Base-by-base conservation (phyloP, 2,113 vertebrate genomes). In the Lynx canadensis region DNA sequence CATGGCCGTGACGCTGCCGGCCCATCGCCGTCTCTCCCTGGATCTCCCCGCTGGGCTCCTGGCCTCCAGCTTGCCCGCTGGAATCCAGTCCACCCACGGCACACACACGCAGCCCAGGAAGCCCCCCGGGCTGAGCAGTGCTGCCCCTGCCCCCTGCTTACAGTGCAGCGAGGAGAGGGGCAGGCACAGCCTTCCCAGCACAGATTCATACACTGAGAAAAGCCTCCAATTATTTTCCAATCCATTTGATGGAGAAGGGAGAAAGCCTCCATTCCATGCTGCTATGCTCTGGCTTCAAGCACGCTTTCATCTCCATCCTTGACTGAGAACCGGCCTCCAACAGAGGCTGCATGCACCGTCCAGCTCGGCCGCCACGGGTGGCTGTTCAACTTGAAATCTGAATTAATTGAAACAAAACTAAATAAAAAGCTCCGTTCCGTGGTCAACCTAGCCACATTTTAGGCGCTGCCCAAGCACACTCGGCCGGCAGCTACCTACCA, bases 341-440 rank as follows among this genome's bases (percentile, higher is more conserved):
- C 5, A 4, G 48, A 52, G 10, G 10, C n/a, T 27, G 36, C 0
- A 2, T 57, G 19, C 0, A 7, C 18, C 0, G 3, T 3, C 55
- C 88, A 12, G 31, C 4, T 33, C 7, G 0, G 29, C 18, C 5
- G 3, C 57, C 38, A 14, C 60, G 3, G 6, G 10, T 11, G 23
- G 38, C 73, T 13, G 3, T 57, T 94, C 7, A 10, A 27, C 31
- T 14, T 27, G 8, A 41, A 94, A 52, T 45, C 11, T 21, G 15
- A 4, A 45, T 45, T 19, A 6, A 33, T 0, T 10, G 25, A 25
- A 89, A 60, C 13, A 12, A 45, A 89, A 76, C 31, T 18, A 33
- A 41, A 45, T 27, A 3, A 41, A 27, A 5, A 33, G 3, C 15
- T 38, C 18, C 3, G 1, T 5, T 52, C 18, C 4, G 52, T 9